Percentiles rank a stretch among this genome's conserved stretches.
These are phyloP conservation scores for Uria aalge DNA, from an alignment of 2,113 vertebrate species.

Conservation along the genomic window DNA sequence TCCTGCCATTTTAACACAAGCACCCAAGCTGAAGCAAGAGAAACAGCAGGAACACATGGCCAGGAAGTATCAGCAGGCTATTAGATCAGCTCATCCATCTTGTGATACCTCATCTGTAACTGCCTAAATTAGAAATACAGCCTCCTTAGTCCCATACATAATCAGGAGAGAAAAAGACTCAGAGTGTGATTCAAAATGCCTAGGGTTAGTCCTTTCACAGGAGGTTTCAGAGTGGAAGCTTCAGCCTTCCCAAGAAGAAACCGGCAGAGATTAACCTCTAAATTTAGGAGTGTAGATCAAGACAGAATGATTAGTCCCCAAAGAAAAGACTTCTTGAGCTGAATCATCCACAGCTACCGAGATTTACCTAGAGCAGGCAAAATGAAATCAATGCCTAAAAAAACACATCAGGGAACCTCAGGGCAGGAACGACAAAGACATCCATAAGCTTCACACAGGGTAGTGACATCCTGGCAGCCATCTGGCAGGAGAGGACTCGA, in stretches of 20 bases:
- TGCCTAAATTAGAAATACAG: constrained; percentile 39
- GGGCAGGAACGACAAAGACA: not conserved
- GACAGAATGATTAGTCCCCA: constrained; percentile 14
- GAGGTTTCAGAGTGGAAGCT: not conserved
- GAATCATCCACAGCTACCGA: not conserved
- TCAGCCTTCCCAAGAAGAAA: not conserved
- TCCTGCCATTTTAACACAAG: not conserved
- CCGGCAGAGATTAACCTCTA: constrained; percentile 22
- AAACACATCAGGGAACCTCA: not conserved
- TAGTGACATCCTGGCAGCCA: constrained; percentile 14
- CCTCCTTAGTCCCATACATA: constrained; percentile 35
- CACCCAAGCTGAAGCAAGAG: constrained; percentile 22
- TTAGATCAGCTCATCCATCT: constrained; percentile 56
- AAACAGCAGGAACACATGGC: constrained; percentile 24
- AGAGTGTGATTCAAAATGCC: not conserved
- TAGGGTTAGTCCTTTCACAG: not conserved
- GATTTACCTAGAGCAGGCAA: not conserved
- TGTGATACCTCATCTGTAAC: constrained; percentile 52
- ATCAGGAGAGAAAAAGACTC: constrained; percentile 2
- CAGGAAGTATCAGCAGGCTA: constrained; percentile 45
- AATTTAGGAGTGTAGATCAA: not conserved
- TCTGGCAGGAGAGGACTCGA: not conserved
- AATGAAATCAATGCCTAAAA: not conserved
- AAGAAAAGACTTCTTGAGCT: not conserved
- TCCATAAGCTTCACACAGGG: not conserved